Conservation (phyloP, 2,888 invertebrate species). For the Smittia aterrima region DNA sequence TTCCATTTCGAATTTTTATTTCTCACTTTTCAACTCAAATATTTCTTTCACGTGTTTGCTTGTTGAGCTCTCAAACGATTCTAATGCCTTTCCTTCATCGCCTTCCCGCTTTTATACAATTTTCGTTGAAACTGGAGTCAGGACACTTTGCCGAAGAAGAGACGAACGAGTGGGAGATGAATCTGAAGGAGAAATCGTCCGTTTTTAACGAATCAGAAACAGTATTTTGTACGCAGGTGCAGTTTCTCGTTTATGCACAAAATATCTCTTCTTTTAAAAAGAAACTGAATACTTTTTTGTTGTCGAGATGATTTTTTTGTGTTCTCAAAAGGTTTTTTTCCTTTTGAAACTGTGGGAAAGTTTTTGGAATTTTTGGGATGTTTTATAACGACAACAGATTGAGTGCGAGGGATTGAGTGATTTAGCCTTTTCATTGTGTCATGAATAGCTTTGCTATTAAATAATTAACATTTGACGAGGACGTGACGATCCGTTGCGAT, state of each 20-base stretch:
- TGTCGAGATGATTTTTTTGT: constrained; percentile 27
- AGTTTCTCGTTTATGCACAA: constrained; percentile 33
- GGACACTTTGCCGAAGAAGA: constrained; percentile 33
- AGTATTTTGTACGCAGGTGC: constrained; percentile 39
- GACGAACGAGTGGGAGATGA: constrained; percentile 32
- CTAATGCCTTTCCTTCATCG: constrained; percentile 27
- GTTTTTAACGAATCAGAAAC: constrained; percentile 37
- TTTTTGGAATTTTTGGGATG: constrained; percentile 23
- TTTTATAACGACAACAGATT: constrained; percentile 31
- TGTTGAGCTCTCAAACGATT: constrained; percentile 18
- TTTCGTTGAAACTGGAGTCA: not conserved
- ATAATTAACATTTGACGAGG: constrained; percentile 15
- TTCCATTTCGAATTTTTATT: constrained; percentile 26
- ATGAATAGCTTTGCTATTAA: constrained; percentile 13
- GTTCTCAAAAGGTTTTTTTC: constrained; percentile 26
- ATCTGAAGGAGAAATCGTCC: constrained; percentile 1
- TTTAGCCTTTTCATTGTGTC: constrained; percentile 25
- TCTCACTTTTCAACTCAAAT: not conserved
- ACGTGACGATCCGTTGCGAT: constrained; percentile 11
- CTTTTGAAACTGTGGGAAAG: constrained; percentile 41
- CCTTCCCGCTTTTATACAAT: constrained; percentile 30
- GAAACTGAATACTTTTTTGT: constrained; percentile 42
- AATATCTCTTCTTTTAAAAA: constrained; percentile 24
- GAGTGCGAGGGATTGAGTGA: constrained; percentile 38
- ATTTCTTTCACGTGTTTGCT: constrained; percentile 30